Evolutionary conservation across 2,888 invertebrate species (phyloP), one percentile per base, ranked within the genome.

Genomic region (Alviniconcha strummeri): DNA sequence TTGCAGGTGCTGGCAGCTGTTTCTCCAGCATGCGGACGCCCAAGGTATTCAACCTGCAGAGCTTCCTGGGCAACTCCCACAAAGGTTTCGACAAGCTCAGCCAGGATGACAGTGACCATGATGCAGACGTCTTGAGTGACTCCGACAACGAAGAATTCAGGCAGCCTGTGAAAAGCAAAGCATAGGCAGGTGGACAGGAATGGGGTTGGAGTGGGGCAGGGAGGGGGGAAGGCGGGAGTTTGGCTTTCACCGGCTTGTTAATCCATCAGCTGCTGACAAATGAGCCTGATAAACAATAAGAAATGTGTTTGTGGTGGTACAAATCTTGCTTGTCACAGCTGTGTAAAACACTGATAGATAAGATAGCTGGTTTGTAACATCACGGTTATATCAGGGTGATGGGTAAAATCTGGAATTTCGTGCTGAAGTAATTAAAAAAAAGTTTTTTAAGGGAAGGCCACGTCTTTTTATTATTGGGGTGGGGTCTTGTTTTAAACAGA

Each of bases 71-170:
- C 19, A 90, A 90, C 82, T 89, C 91, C 19, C 92, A 93, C 87
- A 91, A 91, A 87, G 93, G 93, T 60, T 93, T 93, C 87, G 91
- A 92, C 85, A 88, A 90, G 69, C 86, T 93, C 76, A 92, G 91
- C 84, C 91, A 91, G 19, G 93, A 93, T 83, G 93, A 93, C 80
- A 91, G 92, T 84, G 93, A 93, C 81, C 91, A 90, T 80, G 93
- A 93, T 84, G 85, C 91, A 71, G 93, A 93, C 67, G 90, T 89
- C 52, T 86, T 91, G 56, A 91, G 92, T 80, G 92, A 92, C 79
- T 91, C 91, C 0, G 93, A 93, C 83, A 90, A 92, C 13, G 93
- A 93, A 84, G 93, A 93, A 86, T 93, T 91, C 86, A 90, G 89
- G 11, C 83, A 85, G 8, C 88, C 86, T 5, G 71, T 69, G 60